Base-by-base conservation (phyloP, 2,113 vertebrate genomes). In the Jaculus jaculus region DNA sequence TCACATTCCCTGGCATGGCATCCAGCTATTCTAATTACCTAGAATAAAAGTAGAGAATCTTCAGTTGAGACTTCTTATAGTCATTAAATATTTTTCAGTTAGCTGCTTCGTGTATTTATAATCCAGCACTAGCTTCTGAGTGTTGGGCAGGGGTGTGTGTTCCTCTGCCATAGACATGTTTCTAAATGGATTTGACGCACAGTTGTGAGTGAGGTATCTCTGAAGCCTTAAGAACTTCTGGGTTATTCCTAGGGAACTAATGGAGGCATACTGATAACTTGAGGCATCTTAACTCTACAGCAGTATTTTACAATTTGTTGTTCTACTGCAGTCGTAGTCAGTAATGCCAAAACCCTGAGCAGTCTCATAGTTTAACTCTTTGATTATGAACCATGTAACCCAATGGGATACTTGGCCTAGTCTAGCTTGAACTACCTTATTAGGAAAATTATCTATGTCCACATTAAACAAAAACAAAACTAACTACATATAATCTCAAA, bases 391-490 rank as follows among this genome's bases (percentile, higher is more conserved):
- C 79, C 80, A 74, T 77, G 13, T 83, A 86, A 92, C 81, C 37
- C 90, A 89, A 68, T 81, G 26, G 78, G 65, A 93, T 73, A 77
- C 47, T 80, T 93, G 61, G 24, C 42, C 84, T 83, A 69, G 81
- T 82, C 23, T 93, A 15, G 84, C 96, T 86, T 96, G 54, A 95
- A 94, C 93, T 90, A 20, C 88, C 85, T 91, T 16, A 47, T 54
- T 96, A 72, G 92, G 71, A 93, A 96, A 92, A 63, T 84, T 74
- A 77, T 34, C 73, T 28, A 24, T 88, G 37, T 75, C 84, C 72
- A 20, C 42, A 58, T 77, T 82, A 92, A 96, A 34, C 63, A 81
- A 92, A 86, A 92, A 61, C 13, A 72, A 87, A 93, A 93, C 20
- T 39, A 92, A 78, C 1, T 63, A 42, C 54, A 60, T 32, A 71